These are phyloP conservation scores for Wiebesia pumilae DNA, from an alignment of 1,140 invertebrate genomes.

Conservation along the genomic window DNA sequence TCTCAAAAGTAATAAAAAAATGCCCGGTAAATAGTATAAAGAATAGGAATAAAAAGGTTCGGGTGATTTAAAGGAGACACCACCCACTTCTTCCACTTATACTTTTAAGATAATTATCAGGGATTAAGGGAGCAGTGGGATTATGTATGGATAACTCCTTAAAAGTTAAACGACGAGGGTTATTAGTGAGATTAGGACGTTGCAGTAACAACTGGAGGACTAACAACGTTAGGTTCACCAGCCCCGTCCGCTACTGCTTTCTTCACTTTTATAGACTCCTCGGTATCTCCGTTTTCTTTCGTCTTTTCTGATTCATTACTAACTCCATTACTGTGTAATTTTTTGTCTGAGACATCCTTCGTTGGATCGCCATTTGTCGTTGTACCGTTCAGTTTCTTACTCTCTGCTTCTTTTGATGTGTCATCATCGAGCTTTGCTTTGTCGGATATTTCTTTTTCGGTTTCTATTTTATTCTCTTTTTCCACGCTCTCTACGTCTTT, in stretches of 20 bases:
- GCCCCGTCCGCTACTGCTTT: slow-evolving; percentile 66
- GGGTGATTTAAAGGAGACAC: slow-evolving; percentile 61
- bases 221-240: slow-evolving; percentile 69
- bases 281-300: slow-evolving; percentile 59
- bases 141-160: slow-evolving; percentile 69
- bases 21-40: not conserved
- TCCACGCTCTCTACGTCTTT: slow-evolving; percentile 35
- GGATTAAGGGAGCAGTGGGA: slow-evolving; percentile 58
- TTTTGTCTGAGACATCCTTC: slow-evolving; percentile 5
- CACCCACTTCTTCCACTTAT: slow-evolving; percentile 70
- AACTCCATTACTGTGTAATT: slow-evolving; percentile 40
- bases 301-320: slow-evolving; percentile 51
- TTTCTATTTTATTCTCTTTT: slow-evolving; percentile 47
- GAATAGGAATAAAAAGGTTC: slow-evolving; percentile 49
- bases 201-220: slow-evolving; percentile 69
- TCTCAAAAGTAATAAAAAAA: slow-evolving; percentile 1
- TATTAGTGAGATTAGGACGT: slow-evolving; percentile 68
- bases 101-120: slow-evolving; percentile 71
- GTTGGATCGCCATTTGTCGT: slow-evolving; percentile 61
- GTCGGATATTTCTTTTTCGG: slow-evolving; percentile 15
- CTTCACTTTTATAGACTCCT: slow-evolving; percentile 70
- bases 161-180: slow-evolving; percentile 58
- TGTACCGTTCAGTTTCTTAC: slow-evolving; percentile 62
- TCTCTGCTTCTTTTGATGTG: slow-evolving; percentile 42
- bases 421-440: slow-evolving; percentile 23